phyloP scores from a whole-genome alignment of 2,113 vertebrate genomes.

The Dromaius novaehollandiae region DNA sequence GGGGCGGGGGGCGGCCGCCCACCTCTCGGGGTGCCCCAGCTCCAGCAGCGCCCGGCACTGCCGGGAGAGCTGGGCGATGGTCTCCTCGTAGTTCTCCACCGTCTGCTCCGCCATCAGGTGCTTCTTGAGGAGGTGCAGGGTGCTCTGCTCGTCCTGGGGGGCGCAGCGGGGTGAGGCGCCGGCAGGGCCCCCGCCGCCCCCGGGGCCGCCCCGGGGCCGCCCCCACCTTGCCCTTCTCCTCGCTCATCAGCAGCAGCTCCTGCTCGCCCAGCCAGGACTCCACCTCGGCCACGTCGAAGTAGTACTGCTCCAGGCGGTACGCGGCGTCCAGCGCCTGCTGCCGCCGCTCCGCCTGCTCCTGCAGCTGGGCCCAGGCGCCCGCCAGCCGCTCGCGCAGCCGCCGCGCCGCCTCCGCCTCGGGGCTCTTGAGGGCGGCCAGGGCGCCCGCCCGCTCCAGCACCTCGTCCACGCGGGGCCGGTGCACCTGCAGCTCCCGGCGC shows the following conservation, averaged over 20 bases:
- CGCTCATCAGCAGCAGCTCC: conserved; percentile 94
- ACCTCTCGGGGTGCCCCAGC: conserved; percentile 92
- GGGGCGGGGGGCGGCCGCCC: background rate
- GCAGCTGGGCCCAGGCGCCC: conserved; percentile 82
- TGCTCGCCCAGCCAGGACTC: conserved; percentile 95
- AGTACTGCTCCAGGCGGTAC: conserved; percentile 94
- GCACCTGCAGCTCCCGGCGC: conserved; percentile 89
- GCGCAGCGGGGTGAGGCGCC: background rate
- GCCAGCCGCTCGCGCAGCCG: conserved; percentile 82
- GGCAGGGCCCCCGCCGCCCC: background rate
- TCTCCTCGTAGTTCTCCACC: conserved; percentile 95
- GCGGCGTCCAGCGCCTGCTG: conserved; percentile 88
- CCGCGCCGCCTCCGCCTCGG: conserved; percentile 81
- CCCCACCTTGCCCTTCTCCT: conserved; percentile 94
- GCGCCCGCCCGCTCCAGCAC: conserved; percentile 84
- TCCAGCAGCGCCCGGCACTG: conserved; percentile 91
- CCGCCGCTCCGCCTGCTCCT: conserved; percentile 82
- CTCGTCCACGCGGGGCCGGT: conserved; percentile 83
- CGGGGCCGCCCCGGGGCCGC: background rate
- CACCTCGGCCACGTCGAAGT: conserved; percentile 90
- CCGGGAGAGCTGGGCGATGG: conserved; percentile 91
- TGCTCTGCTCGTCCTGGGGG: conserved; percentile 90
- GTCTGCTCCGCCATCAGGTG: conserved; percentile 90
- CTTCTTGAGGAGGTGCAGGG: conserved; percentile 93
- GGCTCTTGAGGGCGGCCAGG: conserved; percentile 85